Evolutionary conservation across 2,888 invertebrate species (phyloP).

Genomic region (Troglohyphantes excavatus): DNA sequence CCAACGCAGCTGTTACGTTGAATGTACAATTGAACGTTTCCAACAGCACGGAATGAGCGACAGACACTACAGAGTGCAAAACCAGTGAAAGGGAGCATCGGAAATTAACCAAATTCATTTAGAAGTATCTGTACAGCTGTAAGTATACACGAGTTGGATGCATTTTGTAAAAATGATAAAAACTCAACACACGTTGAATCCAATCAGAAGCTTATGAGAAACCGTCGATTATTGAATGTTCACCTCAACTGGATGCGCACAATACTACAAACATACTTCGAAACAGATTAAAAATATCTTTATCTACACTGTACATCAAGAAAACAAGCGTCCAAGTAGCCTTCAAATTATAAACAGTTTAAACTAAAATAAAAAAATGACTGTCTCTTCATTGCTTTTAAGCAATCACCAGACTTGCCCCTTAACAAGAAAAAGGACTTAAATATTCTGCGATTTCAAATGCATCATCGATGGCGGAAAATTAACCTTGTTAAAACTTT

Average conservation of each 20-base stretch:
- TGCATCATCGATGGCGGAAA: too few relatives aligned
- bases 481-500: too few relatives aligned
- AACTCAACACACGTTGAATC: not conserved
- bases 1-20: not conserved
- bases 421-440: too few relatives aligned
- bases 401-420: too few relatives aligned
- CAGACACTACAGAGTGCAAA: not conserved
- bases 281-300: constrained; percentile 28
- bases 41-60: not conserved
- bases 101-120: not conserved
- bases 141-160: not conserved
- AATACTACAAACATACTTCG: not conserved
- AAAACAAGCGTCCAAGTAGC: constrained; percentile 11
- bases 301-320: constrained; percentile 52
- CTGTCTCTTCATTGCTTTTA: too few relatives aligned
- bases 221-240: not conserved
- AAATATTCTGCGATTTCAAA: too few relatives aligned
- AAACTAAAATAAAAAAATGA: not conserved
- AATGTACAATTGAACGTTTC: not conserved
- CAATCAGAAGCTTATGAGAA: not conserved
- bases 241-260: not conserved
- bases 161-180: not conserved
- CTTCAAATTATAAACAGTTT: not conserved
- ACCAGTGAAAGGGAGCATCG: not conserved
- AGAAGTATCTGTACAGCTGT: not conserved